Percentiles rank a stretch among this genome's conserved stretches.
Conservation (phyloP, 2,888 invertebrate genomes). For the Leptinotarsa peninsularis region DNA sequence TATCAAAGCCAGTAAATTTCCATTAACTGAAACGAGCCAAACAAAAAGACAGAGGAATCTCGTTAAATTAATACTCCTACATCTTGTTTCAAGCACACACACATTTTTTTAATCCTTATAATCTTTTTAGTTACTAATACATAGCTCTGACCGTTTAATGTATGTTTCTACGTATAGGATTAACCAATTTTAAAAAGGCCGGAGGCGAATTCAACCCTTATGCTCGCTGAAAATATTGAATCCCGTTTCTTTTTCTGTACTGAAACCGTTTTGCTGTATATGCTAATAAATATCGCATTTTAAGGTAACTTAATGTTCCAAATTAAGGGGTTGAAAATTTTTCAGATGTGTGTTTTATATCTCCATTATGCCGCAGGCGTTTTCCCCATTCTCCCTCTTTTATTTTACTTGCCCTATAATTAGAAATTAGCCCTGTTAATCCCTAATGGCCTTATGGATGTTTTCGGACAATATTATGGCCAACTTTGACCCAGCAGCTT, state of each 20-base stretch:
- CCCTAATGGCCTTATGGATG: constrained; percentile 59
- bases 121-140: constrained; percentile 64
- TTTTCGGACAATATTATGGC: constrained; percentile 57
- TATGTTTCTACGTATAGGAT: constrained; percentile 62
- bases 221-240: constrained; percentile 52
- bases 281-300: constrained; percentile 63
- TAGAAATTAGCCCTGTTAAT: constrained; percentile 60
- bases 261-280: constrained; percentile 34
- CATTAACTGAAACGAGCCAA: constrained; percentile 42
- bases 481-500: constrained; percentile 53
- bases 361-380: constrained; percentile 47
- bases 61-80: constrained; percentile 45
- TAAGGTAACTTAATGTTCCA: constrained; percentile 63
- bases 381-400: constrained; percentile 52
- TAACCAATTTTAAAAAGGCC: constrained; percentile 61
- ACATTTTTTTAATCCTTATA: constrained; percentile 60
- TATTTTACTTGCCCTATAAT: constrained; percentile 61
- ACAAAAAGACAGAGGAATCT: constrained; percentile 41
- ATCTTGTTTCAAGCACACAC: constrained; percentile 49
- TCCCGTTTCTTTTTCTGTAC: constrained; percentile 59
- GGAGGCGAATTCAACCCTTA: constrained; percentile 57
- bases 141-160: constrained; percentile 58
- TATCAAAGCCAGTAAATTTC: constrained; percentile 36
- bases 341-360: constrained; percentile 56
- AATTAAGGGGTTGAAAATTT: constrained; percentile 63